Conservation (phyloP, 2,888 invertebrate genomes). For the Slavum lentiscoides region DNA sequence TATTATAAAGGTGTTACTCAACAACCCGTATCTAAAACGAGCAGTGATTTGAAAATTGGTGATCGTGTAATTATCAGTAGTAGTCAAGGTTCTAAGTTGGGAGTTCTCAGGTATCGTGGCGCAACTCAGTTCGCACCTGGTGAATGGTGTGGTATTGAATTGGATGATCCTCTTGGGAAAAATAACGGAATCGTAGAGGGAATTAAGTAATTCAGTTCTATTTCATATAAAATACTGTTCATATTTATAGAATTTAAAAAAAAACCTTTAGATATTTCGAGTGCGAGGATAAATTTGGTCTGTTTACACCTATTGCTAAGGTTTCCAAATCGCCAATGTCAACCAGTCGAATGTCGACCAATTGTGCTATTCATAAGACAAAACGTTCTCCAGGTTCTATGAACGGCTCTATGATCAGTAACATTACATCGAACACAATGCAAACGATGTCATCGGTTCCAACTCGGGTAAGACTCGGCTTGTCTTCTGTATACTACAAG, state of each 20-base stretch:
- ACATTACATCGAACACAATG: constrained; percentile 38
- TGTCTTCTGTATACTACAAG: constrained; percentile 69
- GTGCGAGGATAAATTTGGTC: constrained; percentile 85
- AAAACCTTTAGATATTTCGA: constrained; percentile 81
- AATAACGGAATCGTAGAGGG: constrained; percentile 95
- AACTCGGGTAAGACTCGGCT: constrained; percentile 72
- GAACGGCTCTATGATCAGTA: constrained; percentile 41
- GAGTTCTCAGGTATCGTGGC: constrained; percentile 83
- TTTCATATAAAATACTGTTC: background rate
- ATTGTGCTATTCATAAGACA: constrained; percentile 66
- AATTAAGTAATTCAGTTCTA: constrained; percentile 68
- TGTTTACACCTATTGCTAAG: constrained; percentile 91
- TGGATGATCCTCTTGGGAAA: constrained; percentile 91
- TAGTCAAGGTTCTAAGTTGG: constrained; percentile 84
- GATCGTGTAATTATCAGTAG: constrained; percentile 85
- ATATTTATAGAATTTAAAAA: background rate
- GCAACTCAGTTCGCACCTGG: constrained; percentile 88
- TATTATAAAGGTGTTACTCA: constrained; percentile 28
- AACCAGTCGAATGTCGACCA: constrained; percentile 68
- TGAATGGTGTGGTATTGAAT: constrained; percentile 93
- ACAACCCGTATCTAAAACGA: constrained; percentile 28
- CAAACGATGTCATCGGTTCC: constrained; percentile 49
- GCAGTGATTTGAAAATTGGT: constrained; percentile 74
- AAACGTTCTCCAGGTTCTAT: constrained; percentile 45
- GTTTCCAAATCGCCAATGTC: constrained; percentile 81